Evolutionary conservation across 2,797 vertebrate species (phyloP).

Genomic region (Anisognathus igniventris): DNA sequence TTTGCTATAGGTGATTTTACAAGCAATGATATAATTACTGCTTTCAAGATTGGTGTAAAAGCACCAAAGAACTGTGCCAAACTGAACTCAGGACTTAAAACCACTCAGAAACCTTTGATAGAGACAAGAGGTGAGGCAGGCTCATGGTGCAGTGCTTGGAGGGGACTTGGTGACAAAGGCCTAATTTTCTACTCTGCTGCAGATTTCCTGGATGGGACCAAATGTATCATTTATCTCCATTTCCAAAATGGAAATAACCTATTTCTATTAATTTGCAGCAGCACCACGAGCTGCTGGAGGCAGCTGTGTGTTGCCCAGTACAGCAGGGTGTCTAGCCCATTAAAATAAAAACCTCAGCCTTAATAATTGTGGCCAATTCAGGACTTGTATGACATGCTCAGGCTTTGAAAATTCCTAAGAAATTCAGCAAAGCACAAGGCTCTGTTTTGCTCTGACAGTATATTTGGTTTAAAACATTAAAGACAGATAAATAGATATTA

Average conservation of each 20-base stretch:
- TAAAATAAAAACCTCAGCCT: neutral
- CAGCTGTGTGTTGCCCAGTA: neutral
- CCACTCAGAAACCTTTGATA: neutral
- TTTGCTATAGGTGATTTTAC: conserved; percentile 3
- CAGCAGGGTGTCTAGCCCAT: neutral
- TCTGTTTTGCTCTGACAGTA: neutral
- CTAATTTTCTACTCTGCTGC: neutral
- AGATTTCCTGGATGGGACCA: neutral
- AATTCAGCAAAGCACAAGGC: neutral
- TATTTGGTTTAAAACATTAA: conserved; percentile 10
- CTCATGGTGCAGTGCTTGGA: neutral
- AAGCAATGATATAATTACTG: conserved; percentile 19
- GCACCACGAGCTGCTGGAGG: neutral
- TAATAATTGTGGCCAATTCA: neutral
- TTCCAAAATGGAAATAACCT: conserved; percentile 12
- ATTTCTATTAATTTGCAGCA: neutral
- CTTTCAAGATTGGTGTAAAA: neutral
- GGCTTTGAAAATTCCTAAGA: neutral
- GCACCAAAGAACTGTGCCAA: neutral
- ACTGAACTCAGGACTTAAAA: neutral
- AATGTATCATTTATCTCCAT: neutral
- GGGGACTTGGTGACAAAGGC: neutral
- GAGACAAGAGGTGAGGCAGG: neutral
- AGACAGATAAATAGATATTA: conserved; percentile 19
- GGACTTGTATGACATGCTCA: neutral